Conservation (phyloP, 2,797 vertebrate genomes). For the Anabas testudineus region DNA sequence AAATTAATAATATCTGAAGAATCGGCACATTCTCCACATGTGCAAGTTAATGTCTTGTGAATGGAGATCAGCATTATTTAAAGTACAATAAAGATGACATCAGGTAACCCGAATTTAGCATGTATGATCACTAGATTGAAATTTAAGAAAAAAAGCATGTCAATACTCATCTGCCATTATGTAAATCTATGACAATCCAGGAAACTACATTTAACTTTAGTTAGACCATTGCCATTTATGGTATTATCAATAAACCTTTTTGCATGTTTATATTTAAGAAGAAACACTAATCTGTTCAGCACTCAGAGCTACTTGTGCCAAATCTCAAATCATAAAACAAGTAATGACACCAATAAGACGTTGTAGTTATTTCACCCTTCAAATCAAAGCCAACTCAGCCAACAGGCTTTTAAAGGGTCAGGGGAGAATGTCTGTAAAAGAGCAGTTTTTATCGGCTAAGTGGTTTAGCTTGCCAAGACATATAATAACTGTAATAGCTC, state of each 20-base stretch:
- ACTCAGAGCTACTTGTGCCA: background rate
- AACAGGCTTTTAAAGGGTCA: background rate
- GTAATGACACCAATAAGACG: background rate
- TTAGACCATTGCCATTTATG: too few relatives aligned
- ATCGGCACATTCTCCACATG: background rate
- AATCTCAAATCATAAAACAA: background rate
- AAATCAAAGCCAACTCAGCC: background rate
- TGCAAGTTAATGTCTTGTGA: background rate
- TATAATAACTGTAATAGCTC: background rate
- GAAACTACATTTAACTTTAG: background rate
- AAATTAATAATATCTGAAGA: slow-evolving; percentile 1
- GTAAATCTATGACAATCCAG: background rate
- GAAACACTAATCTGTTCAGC: background rate
- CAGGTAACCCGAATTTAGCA: background rate
- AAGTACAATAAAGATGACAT: background rate
- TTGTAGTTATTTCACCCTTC: background rate
- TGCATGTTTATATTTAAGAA: background rate
- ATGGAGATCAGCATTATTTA: background rate
- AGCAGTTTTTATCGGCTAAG: background rate
- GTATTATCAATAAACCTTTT: too few relatives aligned
- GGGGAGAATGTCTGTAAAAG: background rate
- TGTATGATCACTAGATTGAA: background rate
- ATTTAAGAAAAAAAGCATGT: background rate
- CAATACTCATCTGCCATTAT: background rate
- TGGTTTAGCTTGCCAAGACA: background rate